phyloP scores from a whole-genome alignment of 2,797 vertebrate genomes.

The Aphelocoma californica region DNA sequence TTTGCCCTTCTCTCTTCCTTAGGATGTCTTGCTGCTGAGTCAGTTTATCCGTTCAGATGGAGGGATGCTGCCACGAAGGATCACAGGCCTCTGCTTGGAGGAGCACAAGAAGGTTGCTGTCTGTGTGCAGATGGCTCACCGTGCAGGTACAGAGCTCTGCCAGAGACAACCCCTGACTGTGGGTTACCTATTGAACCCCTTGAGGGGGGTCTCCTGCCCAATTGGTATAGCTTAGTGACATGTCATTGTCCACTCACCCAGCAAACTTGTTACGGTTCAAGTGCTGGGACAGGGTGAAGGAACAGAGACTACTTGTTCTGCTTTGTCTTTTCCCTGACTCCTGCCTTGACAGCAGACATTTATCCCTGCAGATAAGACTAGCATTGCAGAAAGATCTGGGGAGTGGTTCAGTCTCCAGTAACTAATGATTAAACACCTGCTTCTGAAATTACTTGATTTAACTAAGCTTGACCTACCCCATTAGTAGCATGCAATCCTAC shows the following conservation, averaged over 20 bases:
- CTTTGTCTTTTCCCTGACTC: not conserved
- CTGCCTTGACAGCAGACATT: not conserved
- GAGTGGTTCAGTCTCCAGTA: not conserved
- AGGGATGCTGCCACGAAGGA: conserved; percentile 85
- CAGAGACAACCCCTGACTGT: not conserved
- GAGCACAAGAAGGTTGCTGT: conserved; percentile 88
- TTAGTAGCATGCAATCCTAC: not conserved
- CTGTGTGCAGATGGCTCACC: conserved; percentile 96
- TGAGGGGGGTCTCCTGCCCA: not conserved
- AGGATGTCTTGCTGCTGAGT: conserved; percentile 94
- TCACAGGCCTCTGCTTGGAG: conserved; percentile 90
- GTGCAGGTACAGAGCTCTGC: conserved; percentile 81
- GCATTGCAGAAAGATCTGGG: not conserved
- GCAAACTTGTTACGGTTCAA: not conserved
- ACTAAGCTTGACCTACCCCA: not conserved
- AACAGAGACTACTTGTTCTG: not conserved
- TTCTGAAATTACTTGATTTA: not conserved
- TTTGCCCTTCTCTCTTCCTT: not conserved
- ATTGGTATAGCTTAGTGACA: not conserved
- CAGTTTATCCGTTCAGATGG: conserved; percentile 95
- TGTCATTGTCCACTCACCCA: not conserved
- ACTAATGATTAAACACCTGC: not conserved
- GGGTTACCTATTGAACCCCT: not conserved
- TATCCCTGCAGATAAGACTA: not conserved
- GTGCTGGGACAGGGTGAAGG: not conserved